Conservation (phyloP, 2,888 invertebrate species). For the Gryllus longicercus region DNA sequence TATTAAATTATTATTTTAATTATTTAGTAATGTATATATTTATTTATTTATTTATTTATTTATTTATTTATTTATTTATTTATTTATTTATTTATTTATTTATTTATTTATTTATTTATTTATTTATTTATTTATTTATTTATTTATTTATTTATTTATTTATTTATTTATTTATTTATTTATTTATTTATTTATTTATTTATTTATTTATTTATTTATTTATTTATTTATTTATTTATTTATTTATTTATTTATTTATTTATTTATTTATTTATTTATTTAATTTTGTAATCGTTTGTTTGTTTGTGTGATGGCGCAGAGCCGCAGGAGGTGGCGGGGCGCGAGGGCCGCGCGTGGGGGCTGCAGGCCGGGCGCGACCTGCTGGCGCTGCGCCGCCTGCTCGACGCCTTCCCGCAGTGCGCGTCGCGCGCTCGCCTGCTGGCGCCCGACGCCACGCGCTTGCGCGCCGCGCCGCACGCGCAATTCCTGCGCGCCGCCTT, state of each 20-base stretch:
- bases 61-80: constrained; percentile 22
- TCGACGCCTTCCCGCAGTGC: constrained; percentile 59
- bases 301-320: background rate
- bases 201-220: no score
- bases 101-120: constrained; percentile 22
- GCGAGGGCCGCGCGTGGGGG: constrained; percentile 37
- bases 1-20: background rate
- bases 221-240: no score
- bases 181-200: no score
- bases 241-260: no score
- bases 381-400: constrained; percentile 56
- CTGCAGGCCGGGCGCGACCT: constrained; percentile 46
- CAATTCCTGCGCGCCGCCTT: constrained; percentile 47
- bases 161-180: constrained; percentile 19
- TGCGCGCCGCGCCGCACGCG: constrained; percentile 43
- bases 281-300: no score
- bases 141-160: constrained; percentile 19
- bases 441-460: constrained; percentile 49
- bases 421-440: constrained; percentile 43
- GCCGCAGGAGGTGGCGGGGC: constrained; percentile 27
- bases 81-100: constrained; percentile 26
- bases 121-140: background rate
- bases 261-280: no score
- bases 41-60: constrained; percentile 19
- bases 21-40: background rate